Evolutionary conservation across 2,888 invertebrate species (phyloP), one percentile per base, ranked within the genome.

Genomic region (Drymonia ruficornis): DNA sequence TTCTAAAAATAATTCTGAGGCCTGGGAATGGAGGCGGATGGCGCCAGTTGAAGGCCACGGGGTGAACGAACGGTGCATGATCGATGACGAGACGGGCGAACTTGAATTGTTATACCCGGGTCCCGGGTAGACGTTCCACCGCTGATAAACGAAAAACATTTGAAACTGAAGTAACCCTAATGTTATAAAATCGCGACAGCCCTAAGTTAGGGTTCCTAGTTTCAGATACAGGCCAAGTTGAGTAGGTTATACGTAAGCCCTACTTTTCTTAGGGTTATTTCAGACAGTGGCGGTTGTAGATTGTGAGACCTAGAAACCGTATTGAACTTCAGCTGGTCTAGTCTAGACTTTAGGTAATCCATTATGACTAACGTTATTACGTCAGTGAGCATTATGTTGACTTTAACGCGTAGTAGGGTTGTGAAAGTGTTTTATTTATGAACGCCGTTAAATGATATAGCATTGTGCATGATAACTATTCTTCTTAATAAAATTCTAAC

Each of bases 41-140:
- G 28, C 23, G 28, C 45, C 45, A 23, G 6, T 16, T 47, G 34
- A 47, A 47, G 47, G 47, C 47, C 47, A 34, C 47, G 18, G 28
- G 47, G 47, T 47, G 29, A 47, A 47, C 16, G 47, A 16, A 31
- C 47, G 34, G 23, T 29, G 46, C 28, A 46, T 59, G 58, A 55
- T 59, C 55, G 52, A 59, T 55, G 55, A 49, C 49, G 50, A 34
- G 47, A 38, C 58, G 52, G 55, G 50, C 15, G 29, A 29, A 46
- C 29, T 29, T 46, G 29, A 29, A 15, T 46, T 28, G 15, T 28
- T 45, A 29, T 29, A 46, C 43, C 43, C 43, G 43, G 43, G 19
- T 15, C 40, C 40, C 40, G 40, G 16, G 9, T 40, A 16, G 9
- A 16, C 9, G 15, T 40, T 16, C 16, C n/a, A 36, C 36, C n/a